Evolutionary conservation across 2,888 invertebrate genomes (phyloP).

Genomic region (Caenorhabditis zanzibari): DNA sequence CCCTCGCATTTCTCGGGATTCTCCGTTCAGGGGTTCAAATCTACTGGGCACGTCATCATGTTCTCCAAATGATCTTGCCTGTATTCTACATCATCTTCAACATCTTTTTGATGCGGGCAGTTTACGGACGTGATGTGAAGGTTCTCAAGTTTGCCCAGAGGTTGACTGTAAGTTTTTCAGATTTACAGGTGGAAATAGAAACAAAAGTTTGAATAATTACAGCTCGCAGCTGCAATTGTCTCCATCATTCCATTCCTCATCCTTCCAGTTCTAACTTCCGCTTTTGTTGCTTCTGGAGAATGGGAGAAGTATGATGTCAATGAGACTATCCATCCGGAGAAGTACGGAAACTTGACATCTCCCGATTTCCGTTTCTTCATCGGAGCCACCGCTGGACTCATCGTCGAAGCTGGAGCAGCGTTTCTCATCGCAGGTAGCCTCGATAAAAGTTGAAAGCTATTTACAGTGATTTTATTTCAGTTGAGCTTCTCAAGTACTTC

Average conservation of each 20-base stretch:
- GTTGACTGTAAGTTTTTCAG: slow-evolving; percentile 21
- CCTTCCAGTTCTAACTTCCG: slow-evolving; percentile 19
- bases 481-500: slow-evolving; percentile 46
- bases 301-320: slow-evolving; percentile 17
- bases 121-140: not conserved
- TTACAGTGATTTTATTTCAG: slow-evolving; percentile 14
- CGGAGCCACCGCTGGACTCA: slow-evolving; percentile 25
- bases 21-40: slow-evolving; percentile 34
- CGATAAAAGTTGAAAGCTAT: not conserved
- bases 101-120: slow-evolving; percentile 23
- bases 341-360: slow-evolving; percentile 21
- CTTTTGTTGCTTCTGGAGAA: slow-evolving; percentile 38
- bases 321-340: slow-evolving; percentile 29
- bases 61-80: slow-evolving; percentile 1
- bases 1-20: slow-evolving; percentile 30
- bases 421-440: slow-evolving; percentile 27
- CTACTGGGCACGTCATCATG: slow-evolving; percentile 8
- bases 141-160: slow-evolving; percentile 34
- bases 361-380: slow-evolving; percentile 33
- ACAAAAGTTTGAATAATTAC: not conserved
- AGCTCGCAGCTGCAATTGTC: slow-evolving; percentile 19
- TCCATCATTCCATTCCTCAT: slow-evolving; percentile 39
- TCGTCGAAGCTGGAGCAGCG: slow-evolving; percentile 24
- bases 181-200: not conserved
- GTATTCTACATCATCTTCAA: slow-evolving; percentile 26